Percentiles rank a stretch among this genome's conserved stretches.
These are phyloP conservation scores for Centropus bengalensis DNA, from an alignment of 2,113 vertebrate genomes.

Conservation along the genomic window DNA sequence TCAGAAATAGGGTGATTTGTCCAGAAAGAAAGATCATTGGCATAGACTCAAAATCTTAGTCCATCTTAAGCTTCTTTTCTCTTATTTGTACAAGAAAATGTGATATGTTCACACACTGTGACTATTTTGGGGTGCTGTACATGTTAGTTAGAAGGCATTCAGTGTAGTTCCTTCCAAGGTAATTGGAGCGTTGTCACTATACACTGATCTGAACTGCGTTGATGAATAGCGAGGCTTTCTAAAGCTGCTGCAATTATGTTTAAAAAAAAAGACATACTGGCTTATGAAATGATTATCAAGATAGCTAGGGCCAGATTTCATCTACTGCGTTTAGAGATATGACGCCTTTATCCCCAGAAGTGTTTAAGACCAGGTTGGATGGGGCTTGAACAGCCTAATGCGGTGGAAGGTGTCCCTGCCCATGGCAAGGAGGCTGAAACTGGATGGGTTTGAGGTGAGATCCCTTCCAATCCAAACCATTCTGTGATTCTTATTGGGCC, in stretches of 20 bases:
- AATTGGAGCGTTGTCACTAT: background rate
- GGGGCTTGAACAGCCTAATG: too few species aligned
- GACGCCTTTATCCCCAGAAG: too few species aligned
- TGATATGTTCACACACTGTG: background rate
- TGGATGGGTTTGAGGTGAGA: too few species aligned
- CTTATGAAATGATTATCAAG: background rate
- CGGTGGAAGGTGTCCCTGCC: too few species aligned
- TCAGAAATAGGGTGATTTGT: background rate
- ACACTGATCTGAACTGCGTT: background rate
- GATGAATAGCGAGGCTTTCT: background rate
- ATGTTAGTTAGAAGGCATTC: background rate
- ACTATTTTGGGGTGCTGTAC: background rate
- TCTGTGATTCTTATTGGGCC: background rate
- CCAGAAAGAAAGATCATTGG: background rate
- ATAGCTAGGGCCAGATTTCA: background rate
- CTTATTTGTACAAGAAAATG: background rate
- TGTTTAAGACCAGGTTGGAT: too few species aligned
- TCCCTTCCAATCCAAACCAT: too few species aligned
- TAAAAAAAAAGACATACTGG: background rate
- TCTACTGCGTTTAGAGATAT: background rate
- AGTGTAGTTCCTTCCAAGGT: background rate
- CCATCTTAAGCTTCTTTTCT: background rate
- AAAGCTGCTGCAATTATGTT: background rate
- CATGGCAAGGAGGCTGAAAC: too few species aligned
- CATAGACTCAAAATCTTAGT: background rate